A percentile compares a stretch with the other conserved stretches of the same genome.
phyloP scores from a whole-genome alignment of 2,888 invertebrate species.

The Apamea crenata region DNA sequence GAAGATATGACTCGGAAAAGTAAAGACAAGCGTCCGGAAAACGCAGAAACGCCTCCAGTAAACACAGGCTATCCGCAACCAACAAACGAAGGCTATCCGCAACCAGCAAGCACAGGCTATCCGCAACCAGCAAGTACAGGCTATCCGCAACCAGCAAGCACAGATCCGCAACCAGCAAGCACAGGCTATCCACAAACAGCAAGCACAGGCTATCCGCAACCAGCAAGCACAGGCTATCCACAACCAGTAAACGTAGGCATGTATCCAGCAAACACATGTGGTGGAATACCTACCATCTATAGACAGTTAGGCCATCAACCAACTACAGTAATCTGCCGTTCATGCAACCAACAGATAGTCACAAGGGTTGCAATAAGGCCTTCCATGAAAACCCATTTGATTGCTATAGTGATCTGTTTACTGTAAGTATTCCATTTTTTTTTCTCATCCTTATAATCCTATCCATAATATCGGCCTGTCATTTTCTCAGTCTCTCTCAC shows the following conservation, averaged over 20 bases:
- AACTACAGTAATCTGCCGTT: conserved; percentile 78
- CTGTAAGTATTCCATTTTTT: conserved; percentile 72
- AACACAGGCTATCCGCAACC: not conserved
- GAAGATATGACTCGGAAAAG: not conserved
- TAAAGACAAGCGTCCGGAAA: not conserved
- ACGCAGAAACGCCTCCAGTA: not conserved
- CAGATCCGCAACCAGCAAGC: not conserved
- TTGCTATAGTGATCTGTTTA: conserved; percentile 87
- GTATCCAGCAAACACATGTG: not conserved
- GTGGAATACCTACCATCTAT: not conserved
- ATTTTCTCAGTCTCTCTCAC: not conserved
- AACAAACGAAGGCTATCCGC: not conserved
- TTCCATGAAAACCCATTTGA: conserved; percentile 88
- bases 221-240: not conserved
- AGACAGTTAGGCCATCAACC: conserved; percentile 71
- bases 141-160: not conserved
- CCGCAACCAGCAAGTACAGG: not conserved
- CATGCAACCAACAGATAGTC: conserved; percentile 83
- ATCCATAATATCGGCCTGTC: not conserved
- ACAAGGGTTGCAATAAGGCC: conserved; percentile 82
- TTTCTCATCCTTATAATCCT: not conserved
- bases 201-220: not conserved
- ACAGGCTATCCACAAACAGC: not conserved
- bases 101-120: not conserved
- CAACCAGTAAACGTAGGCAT: not conserved